A percentile compares a stretch with the other conserved stretches of the same genome.
Evolutionary conservation across 2,797 vertebrate genomes (phyloP).

Genomic region (Myotis vivesi): DNA sequence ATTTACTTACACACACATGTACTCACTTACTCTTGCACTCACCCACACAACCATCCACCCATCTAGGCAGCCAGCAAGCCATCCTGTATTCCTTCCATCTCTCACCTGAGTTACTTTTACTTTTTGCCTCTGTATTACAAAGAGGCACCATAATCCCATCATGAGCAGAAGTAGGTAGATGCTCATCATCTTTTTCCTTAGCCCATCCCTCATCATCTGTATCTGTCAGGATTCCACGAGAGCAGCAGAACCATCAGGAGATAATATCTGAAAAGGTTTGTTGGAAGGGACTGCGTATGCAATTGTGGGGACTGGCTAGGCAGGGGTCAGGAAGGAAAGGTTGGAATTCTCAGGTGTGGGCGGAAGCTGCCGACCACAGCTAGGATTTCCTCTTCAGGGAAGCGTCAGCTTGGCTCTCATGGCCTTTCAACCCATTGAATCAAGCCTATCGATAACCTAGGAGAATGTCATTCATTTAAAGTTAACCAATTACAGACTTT

Average conservation of each 20-base stretch:
- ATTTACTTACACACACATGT: neutral
- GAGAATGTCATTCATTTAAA: neutral
- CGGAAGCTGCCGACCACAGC: neutral
- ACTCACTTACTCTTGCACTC: neutral
- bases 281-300: neutral
- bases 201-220: neutral
- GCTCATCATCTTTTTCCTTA: neutral
- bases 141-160: neutral
- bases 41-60: neutral
- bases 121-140: neutral
- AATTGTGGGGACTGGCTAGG: neutral
- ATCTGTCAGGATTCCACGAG: neutral
- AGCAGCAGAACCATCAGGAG: neutral
- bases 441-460: neutral
- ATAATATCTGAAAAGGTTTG: neutral
- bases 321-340: neutral
- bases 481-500: neutral
- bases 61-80: neutral
- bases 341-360: neutral
- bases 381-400: neutral
- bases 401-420: neutral
- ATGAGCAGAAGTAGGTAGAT: neutral
- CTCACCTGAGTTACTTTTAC: neutral
- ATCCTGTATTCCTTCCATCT: neutral
- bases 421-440: neutral